Percentiles rank a stretch among this genome's conserved stretches.
Evolutionary conservation across 2,113 vertebrate species (phyloP).

Genomic region (Neogale vison): DNA sequence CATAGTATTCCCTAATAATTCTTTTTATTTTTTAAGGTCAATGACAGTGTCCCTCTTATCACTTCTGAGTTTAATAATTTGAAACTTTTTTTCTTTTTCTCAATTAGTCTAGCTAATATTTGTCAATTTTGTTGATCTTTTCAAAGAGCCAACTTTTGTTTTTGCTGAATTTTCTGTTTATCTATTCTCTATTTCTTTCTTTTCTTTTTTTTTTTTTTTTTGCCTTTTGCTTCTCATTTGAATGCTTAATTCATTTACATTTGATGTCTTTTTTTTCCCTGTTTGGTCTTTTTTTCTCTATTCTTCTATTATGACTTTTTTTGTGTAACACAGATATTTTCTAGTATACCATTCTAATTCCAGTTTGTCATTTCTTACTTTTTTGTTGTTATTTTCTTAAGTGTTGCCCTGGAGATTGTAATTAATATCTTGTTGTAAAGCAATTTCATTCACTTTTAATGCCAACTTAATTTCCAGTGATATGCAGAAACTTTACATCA

Average conservation of each 20-base stretch:
- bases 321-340: neutral
- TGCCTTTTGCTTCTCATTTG: neutral
- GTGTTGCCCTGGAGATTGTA: neutral
- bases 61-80: neutral
- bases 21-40: neutral
- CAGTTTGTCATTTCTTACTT: neutral
- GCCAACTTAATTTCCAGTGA: neutral
- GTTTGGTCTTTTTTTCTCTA: neutral
- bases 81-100: neutral
- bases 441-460: neutral
- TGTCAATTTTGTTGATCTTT: neutral
- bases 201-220: neutral
- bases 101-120: neutral
- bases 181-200: neutral
- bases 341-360: neutral
- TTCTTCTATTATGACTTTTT: neutral
- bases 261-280: neutral
- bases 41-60: neutral
- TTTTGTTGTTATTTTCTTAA: neutral
- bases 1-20: neutral
- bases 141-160: neutral
- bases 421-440: neutral
- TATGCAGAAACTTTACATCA: neutral
- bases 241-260: neutral
- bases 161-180: neutral